phyloP scores from a whole-genome alignment of 2,113 vertebrate genomes.

The Uropsilus gracilis region DNA sequence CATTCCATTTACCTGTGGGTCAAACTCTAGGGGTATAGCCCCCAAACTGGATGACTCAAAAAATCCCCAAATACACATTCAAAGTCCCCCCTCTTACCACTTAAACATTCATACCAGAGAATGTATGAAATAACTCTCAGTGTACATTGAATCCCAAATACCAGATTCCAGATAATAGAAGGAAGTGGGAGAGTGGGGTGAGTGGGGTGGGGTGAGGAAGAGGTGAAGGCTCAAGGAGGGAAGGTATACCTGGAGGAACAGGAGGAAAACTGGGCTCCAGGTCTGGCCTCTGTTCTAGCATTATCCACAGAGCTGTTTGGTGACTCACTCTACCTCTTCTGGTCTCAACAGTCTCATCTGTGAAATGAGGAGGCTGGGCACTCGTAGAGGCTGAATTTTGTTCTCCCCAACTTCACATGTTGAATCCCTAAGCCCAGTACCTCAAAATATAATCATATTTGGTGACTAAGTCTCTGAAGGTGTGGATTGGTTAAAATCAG shows the following conservation, averaged over 20 bases:
- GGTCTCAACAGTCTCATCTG: background rate
- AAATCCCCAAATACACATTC: too few relatives aligned
- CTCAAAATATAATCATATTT: too few relatives aligned
- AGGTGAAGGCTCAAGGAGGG: background rate
- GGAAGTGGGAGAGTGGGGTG: too few relatives aligned
- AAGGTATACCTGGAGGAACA: background rate
- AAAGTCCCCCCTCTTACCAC: background rate
- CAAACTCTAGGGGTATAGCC: background rate
- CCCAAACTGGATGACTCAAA: background rate
- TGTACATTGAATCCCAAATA: background rate
- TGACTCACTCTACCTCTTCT: background rate
- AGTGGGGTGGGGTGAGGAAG: too few relatives aligned
- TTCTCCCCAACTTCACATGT: too few relatives aligned
- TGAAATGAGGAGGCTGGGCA: too few relatives aligned
- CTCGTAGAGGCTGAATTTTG: too few relatives aligned
- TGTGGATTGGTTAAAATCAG: too few relatives aligned
- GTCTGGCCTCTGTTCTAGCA: too few relatives aligned
- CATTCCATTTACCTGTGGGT: background rate
- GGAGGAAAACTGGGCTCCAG: background rate
- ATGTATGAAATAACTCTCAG: background rate
- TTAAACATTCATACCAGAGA: too few relatives aligned
- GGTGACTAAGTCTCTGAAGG: too few relatives aligned
- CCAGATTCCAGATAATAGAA: background rate
- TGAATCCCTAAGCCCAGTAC: too few relatives aligned
- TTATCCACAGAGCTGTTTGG: rapidly evolving